A percentile compares a stretch with the other conserved stretches of the same genome.
These are phyloP conservation scores for Mobula birostris DNA, from an alignment of 2,113 vertebrate species.

Conservation along the genomic window DNA sequence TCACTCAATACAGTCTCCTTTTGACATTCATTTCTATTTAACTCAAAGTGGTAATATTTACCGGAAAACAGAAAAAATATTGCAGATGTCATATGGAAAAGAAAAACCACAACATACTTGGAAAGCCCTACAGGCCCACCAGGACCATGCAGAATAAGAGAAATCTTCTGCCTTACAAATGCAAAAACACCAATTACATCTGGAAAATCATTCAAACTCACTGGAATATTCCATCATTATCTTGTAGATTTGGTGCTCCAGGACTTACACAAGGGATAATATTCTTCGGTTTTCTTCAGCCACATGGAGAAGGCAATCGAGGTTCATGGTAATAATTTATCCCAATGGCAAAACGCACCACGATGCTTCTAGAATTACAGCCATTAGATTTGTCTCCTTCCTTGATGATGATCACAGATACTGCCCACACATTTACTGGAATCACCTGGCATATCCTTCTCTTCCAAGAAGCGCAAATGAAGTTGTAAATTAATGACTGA, in stretches of 20 bases:
- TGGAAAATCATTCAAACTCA: slow-evolving; percentile 7
- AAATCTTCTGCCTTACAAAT: not conserved
- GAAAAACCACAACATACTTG: not conserved
- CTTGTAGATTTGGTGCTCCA: not conserved
- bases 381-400: too few species aligned
- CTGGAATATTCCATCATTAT: not conserved
- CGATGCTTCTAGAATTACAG: too few species aligned
- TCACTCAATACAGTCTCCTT: too few species aligned
- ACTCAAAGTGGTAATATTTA: not conserved
- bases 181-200: not conserved
- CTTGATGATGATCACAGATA: too few species aligned
- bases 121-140: not conserved
- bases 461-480: too few species aligned
- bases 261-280: not conserved
- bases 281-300: not conserved
- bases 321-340: too few species aligned
- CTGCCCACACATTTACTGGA: too few species aligned
- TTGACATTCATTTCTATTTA: too few species aligned
- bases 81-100: not conserved
- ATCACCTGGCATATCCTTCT: too few species aligned
- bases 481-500: too few species aligned
- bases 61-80: not conserved
- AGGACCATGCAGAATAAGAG: not conserved
- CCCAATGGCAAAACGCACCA: too few species aligned
- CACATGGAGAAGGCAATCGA: too few species aligned